Conservation (phyloP, 2,797 vertebrate species). For the Macropodus opercularis region DNA sequence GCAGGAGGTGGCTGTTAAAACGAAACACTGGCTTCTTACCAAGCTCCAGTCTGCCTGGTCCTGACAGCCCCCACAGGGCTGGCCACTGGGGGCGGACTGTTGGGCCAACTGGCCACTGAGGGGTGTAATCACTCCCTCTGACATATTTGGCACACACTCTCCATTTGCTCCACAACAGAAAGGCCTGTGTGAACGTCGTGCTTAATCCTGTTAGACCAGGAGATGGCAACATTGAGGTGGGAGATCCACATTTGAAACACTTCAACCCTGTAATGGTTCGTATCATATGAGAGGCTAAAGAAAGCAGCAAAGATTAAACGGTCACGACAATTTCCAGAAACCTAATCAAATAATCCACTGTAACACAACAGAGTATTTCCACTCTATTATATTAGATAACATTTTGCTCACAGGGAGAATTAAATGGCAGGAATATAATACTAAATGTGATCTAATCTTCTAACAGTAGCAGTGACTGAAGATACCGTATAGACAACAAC, state of each 20-base stretch:
- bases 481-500: slow-evolving; percentile 29
- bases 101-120: slow-evolving; percentile 79
- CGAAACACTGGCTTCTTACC: slow-evolving; percentile 66
- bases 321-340: slow-evolving; percentile 20
- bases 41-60: slow-evolving; percentile 66
- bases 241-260: slow-evolving; percentile 41
- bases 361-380: slow-evolving; percentile 6
- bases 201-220: slow-evolving; percentile 72
- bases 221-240: slow-evolving; percentile 82
- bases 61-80: slow-evolving; percentile 71
- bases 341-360: slow-evolving; percentile 17
- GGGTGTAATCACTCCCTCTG: slow-evolving; percentile 80
- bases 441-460: background rate
- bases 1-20: slow-evolving; percentile 74
- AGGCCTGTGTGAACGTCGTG: slow-evolving; percentile 45
- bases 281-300: slow-evolving; percentile 24
- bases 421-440: slow-evolving; percentile 8
- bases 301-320: slow-evolving; percentile 33
- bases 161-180: slow-evolving; percentile 60
- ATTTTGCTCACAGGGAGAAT: background rate
- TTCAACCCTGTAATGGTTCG: slow-evolving; percentile 26
- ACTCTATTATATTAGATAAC: background rate
- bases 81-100: slow-evolving; percentile 74
- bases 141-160: slow-evolving; percentile 74
- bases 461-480: slow-evolving; percentile 5